phyloP scores from a whole-genome alignment of 2,888 invertebrate genomes.

The Ypsolopha sequella region DNA sequence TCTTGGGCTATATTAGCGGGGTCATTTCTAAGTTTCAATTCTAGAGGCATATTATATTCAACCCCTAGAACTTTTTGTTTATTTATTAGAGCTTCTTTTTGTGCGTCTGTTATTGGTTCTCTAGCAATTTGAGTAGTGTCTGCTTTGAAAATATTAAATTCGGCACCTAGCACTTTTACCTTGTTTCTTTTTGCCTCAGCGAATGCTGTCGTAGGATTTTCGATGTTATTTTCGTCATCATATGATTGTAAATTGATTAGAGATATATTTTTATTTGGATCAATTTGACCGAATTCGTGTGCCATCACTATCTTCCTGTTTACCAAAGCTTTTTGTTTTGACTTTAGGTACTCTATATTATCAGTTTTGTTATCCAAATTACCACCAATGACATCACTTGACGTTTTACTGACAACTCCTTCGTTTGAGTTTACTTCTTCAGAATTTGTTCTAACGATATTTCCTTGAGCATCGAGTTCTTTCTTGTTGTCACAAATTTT shows the following conservation, averaged over 20 bases:
- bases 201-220: conserved; percentile 23
- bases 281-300: conserved; percentile 52
- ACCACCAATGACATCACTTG: conserved; percentile 41
- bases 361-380: conserved; percentile 31
- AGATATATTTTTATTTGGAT: conserved; percentile 10
- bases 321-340: conserved; percentile 49
- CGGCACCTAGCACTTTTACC: conserved; percentile 40
- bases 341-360: conserved; percentile 39
- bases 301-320: conserved; percentile 67
- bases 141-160: conserved; percentile 24
- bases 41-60: conserved; percentile 30
- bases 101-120: conserved; percentile 50
- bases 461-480: conserved; percentile 46
- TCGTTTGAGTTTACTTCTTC: conserved; percentile 16
- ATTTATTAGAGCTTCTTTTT: conserved; percentile 69
- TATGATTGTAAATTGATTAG: conserved; percentile 11
- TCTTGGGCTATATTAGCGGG: conserved; percentile 44
- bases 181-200: conserved; percentile 47
- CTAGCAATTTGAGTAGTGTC: conserved; percentile 8
- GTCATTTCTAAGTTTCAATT: background rate
- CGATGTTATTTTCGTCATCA: conserved; percentile 37
- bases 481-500: conserved; percentile 40
- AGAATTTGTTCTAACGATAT: conserved; percentile 24
- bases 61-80: conserved; percentile 54
- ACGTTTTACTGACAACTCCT: conserved; percentile 25